These are phyloP conservation scores for Papilio gigon DNA, from an alignment of 2,888 invertebrate genomes.

Conservation along the genomic window DNA sequence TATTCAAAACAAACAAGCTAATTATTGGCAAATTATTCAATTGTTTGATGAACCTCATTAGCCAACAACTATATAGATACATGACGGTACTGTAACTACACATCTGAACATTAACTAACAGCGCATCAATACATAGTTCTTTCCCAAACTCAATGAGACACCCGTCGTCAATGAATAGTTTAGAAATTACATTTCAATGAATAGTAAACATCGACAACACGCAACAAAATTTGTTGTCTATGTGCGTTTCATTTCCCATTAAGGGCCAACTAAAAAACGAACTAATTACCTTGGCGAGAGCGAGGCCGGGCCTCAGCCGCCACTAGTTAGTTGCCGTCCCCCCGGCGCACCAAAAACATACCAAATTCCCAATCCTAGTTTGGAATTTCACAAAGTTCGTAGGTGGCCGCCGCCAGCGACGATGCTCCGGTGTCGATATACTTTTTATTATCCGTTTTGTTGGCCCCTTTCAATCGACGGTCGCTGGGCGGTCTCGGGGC, in stretches of 20 bases:
- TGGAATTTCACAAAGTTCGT: constrained; percentile 14
- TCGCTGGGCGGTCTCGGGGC: not conserved
- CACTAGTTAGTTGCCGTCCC: not conserved
- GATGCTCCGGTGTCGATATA: constrained; percentile 25
- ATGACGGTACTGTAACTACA: too few species aligned
- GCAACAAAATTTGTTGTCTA: not conserved
- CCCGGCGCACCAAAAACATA: constrained; percentile 7
- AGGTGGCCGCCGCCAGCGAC: too few species aligned
- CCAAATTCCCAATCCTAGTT: not conserved
- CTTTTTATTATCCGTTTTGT: constrained; percentile 16
- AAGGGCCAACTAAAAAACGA: not conserved
- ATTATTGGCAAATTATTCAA: not conserved
- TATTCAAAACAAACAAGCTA: not conserved
- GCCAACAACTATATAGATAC: not conserved
- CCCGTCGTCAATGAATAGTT: not conserved
- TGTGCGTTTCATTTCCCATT: not conserved
- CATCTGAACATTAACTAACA: not conserved
- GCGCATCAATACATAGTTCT: not conserved
- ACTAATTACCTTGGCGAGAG: not conserved
- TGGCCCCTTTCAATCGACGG: not conserved
- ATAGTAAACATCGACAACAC: not conserved
- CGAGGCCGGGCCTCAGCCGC: not conserved
- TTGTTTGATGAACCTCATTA: not conserved
- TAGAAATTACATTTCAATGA: not conserved
- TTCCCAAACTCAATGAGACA: not conserved